Evolutionary conservation across 2,113 vertebrate species (phyloP).

Genomic region (Odontophorus gujanensis): DNA sequence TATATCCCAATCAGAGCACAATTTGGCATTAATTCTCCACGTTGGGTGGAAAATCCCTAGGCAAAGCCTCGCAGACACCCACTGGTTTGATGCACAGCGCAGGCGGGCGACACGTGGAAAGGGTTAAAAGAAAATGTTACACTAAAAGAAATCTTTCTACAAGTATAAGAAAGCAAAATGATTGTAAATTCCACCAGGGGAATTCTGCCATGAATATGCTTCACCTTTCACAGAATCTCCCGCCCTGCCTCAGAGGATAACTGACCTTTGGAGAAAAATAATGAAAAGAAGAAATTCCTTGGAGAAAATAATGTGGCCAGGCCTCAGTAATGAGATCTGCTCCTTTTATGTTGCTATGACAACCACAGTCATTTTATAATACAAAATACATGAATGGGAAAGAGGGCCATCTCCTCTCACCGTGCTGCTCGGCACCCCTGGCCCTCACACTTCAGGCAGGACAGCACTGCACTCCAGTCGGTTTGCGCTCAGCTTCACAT

Average conservation of each 20-base stretch:
- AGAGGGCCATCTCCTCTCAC: constrained; percentile 65
- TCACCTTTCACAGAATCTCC: constrained; percentile 91
- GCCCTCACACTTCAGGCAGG: constrained; percentile 53
- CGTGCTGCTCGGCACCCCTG: not conserved
- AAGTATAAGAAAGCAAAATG: constrained; percentile 85
- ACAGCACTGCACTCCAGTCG: not conserved
- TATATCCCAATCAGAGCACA: no score
- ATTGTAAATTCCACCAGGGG: constrained; percentile 89
- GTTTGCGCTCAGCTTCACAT: constrained; percentile 16
- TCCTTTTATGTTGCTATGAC: constrained; percentile 86
- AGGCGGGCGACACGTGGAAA: constrained; percentile 35
- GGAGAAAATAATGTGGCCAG: constrained; percentile 89
- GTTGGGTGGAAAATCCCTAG: no score
- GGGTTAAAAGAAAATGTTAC: constrained; percentile 80
- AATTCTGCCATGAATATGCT: constrained; percentile 89
- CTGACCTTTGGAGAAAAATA: constrained; percentile 97
- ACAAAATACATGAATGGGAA: constrained; percentile 86
- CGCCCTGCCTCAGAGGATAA: constrained; percentile 93
- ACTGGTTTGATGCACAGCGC: not conserved
- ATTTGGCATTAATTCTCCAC: no score
- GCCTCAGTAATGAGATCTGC: constrained; percentile 89
- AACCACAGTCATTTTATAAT: constrained; percentile 84
- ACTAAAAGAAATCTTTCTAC: constrained; percentile 75
- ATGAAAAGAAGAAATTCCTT: constrained; percentile 92
- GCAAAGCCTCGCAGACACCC: no score